Evolutionary conservation across 2,113 vertebrate species (phyloP).

Genomic region (Numida meleagris): DNA sequence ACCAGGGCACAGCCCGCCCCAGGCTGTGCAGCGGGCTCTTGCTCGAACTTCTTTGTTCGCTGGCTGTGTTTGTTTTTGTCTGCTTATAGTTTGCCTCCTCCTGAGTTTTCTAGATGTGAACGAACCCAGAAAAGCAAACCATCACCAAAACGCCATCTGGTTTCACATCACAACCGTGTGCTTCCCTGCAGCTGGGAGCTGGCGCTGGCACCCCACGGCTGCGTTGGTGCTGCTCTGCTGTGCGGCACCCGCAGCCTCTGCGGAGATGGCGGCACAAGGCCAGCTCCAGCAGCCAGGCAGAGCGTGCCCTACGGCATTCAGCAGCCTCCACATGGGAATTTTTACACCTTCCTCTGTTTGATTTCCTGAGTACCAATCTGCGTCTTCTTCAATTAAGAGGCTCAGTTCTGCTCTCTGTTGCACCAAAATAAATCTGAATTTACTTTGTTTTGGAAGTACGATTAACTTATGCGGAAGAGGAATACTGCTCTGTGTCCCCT

Average conservation of each 20-base stretch:
- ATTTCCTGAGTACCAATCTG: background rate
- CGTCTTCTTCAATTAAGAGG: background rate
- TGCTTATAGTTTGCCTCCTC: conserved; percentile 8
- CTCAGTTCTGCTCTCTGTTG: background rate
- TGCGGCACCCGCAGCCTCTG: background rate
- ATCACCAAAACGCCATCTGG: conserved; percentile 22
- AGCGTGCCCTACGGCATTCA: background rate
- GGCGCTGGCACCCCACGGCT: background rate
- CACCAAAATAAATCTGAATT: background rate
- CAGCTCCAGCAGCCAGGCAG: background rate
- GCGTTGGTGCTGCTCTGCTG: background rate
- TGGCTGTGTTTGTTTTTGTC: background rate
- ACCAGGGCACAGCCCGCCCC: accelerated
- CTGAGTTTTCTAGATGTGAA: background rate
- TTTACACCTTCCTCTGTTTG: background rate
- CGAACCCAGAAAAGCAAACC: conserved; percentile 13
- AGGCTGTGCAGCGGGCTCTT: background rate
- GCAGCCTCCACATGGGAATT: background rate
- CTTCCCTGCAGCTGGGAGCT: background rate
- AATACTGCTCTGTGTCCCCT: background rate
- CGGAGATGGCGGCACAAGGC: background rate
- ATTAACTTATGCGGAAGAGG: background rate
- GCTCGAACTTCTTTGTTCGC: background rate
- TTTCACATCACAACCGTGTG: background rate
- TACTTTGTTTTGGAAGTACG: background rate